A percentile compares a stretch with the other conserved stretches of the same genome.
Evolutionary conservation across 2,888 invertebrate genomes (phyloP).

Genomic region (Drosophila kuntzei): DNA sequence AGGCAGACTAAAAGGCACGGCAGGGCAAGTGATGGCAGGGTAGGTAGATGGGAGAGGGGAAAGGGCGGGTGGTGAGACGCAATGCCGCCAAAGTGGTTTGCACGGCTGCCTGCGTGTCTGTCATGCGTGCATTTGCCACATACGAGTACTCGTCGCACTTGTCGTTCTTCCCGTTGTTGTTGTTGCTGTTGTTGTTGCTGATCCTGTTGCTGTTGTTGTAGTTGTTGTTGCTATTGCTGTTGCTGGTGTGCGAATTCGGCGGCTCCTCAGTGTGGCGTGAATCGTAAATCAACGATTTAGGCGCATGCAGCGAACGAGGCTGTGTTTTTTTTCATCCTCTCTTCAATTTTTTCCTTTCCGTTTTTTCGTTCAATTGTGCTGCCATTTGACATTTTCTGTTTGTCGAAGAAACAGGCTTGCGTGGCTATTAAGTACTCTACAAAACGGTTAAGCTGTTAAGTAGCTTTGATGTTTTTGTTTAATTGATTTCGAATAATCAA

Average conservation of each 20-base stretch:
- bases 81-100: slow-evolving; percentile 79
- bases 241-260: slow-evolving; percentile 51
- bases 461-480: background rate
- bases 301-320: slow-evolving; percentile 66
- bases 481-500: no score
- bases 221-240: slow-evolving; percentile 22
- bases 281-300: slow-evolving; percentile 83
- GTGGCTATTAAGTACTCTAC: slow-evolving; percentile 29
- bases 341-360: slow-evolving; percentile 10
- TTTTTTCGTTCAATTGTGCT: slow-evolving; percentile 44
- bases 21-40: slow-evolving; percentile 1
- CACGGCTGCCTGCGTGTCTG: slow-evolving; percentile 79
- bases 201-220: slow-evolving; percentile 18
- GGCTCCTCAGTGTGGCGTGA: slow-evolving; percentile 78
- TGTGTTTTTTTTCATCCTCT: slow-evolving; percentile 36
- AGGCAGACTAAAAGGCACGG: slow-evolving; percentile 35
- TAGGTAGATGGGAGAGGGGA: background rate
- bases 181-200: slow-evolving; percentile 22
- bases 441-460: background rate
- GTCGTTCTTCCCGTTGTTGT: slow-evolving; percentile 16
- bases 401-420: slow-evolving; percentile 25
- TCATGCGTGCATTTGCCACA: slow-evolving; percentile 74
- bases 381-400: slow-evolving; percentile 64
- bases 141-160: slow-evolving; percentile 50
- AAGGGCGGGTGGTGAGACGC: slow-evolving; percentile 38